A percentile compares a stretch with the other conserved stretches of the same genome.
phyloP scores from a whole-genome alignment of 2,888 invertebrate species.

The Drosophila pseudotakahashii region DNA sequence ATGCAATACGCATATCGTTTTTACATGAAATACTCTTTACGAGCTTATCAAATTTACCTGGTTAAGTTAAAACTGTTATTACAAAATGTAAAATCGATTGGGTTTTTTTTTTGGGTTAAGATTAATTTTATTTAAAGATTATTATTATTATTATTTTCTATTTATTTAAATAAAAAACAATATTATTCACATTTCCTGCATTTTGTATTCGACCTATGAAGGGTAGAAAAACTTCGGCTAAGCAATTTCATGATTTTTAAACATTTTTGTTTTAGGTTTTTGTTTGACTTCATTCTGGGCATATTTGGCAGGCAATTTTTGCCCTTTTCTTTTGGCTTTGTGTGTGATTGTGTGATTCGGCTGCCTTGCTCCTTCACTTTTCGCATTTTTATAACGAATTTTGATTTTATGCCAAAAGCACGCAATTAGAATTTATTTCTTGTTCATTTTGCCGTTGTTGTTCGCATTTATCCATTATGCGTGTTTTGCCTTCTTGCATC shows the following conservation, averaged over 20 bases:
- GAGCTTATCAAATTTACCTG: no score
- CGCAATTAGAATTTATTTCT: conserved; percentile 73
- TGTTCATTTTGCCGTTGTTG: conserved; percentile 35
- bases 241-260: no score
- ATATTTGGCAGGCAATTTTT: conserved; percentile 34
- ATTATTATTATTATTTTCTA: no score
- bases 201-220: not conserved
- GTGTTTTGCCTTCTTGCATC: conserved; percentile 36
- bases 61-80: no score
- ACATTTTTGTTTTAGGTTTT: conserved; percentile 3
- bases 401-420: conserved; percentile 78
- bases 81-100: no score
- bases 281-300: conserved; percentile 25
- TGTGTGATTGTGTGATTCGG: conserved; percentile 20
- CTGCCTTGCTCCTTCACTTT: conserved; percentile 39
- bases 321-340: conserved; percentile 35
- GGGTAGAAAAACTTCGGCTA: not conserved
- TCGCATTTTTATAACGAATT: conserved; percentile 59
- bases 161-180: no score
- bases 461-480: conserved; percentile 45
- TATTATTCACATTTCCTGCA: no score
- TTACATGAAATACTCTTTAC: no score
- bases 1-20: no score
- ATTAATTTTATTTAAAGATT: no score
- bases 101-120: no score